phyloP scores from a whole-genome alignment of 2,888 invertebrate genomes.

The Pyrgus malvae region DNA sequence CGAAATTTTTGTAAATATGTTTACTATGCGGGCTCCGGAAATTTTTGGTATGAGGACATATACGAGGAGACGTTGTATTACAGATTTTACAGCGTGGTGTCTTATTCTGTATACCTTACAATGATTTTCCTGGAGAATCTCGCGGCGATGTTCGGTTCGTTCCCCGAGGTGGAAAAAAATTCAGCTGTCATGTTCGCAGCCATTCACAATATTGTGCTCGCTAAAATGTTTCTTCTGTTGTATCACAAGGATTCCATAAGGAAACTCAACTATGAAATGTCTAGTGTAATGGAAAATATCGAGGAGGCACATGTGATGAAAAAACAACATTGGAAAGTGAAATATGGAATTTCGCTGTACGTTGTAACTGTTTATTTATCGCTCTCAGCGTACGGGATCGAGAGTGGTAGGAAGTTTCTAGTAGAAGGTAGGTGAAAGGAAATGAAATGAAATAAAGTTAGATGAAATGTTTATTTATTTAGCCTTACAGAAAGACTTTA shows the following conservation, averaged over 20 bases:
- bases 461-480: too few relatives aligned
- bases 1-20: conserved; percentile 59
- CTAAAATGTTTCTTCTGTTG: conserved; percentile 62
- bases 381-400: conserved; percentile 60
- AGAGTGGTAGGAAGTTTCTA: conserved; percentile 54
- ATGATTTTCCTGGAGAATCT: conserved; percentile 69
- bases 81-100: conserved; percentile 50
- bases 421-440: conserved; percentile 53
- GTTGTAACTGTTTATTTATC: conserved; percentile 64
- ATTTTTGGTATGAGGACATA: conserved; percentile 60
- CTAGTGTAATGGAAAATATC: conserved; percentile 52
- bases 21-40: conserved; percentile 63
- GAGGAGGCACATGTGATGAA: conserved; percentile 58
- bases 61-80: conserved; percentile 52
- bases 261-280: conserved; percentile 66
- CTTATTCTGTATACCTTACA: conserved; percentile 57
- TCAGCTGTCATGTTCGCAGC: conserved; percentile 71
- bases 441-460: neutral
- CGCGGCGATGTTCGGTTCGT: conserved; percentile 61
- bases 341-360: conserved; percentile 57
- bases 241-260: conserved; percentile 63
- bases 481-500: too few relatives aligned
- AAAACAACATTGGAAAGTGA: conserved; percentile 58
- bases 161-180: conserved; percentile 67
- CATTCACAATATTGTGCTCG: conserved; percentile 65